These are phyloP conservation scores for Hyposmocoma kahamanoa DNA, from an alignment of 1,140 invertebrate genomes.

Conservation along the genomic window DNA sequence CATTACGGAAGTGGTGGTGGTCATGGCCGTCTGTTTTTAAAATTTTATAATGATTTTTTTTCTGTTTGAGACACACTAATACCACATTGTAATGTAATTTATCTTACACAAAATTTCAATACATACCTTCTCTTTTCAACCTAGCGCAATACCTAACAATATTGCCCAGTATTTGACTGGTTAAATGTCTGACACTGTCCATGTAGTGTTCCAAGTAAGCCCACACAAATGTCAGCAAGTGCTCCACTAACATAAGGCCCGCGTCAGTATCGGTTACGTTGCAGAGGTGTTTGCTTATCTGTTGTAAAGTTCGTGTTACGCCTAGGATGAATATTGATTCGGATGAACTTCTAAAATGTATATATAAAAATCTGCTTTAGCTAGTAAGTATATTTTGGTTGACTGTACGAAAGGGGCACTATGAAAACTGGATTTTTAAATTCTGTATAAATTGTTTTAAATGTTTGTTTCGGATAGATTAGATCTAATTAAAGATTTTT, in stretches of 20 bases:
- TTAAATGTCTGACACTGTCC: constrained; percentile 75
- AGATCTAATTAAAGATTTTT: too few species aligned
- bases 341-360: constrained; percentile 43
- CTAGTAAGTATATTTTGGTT: too few species aligned
- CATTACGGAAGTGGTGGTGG: too few species aligned
- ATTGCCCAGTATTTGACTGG: constrained; percentile 52
- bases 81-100: not conserved
- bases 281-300: constrained; percentile 38
- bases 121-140: constrained; percentile 34
- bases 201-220: constrained; percentile 72
- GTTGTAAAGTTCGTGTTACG: constrained; percentile 41
- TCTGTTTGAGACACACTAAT: not conserved
- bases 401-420: too few species aligned
- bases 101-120: too few species aligned
- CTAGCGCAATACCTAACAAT: constrained; percentile 51
- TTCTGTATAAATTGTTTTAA: too few species aligned
- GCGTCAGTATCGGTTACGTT: constrained; percentile 10
- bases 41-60: too few species aligned
- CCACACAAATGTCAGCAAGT: constrained; percentile 58
- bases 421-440: too few species aligned
- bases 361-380: not conserved
- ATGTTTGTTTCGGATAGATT: too few species aligned
- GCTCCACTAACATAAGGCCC: constrained; percentile 23
- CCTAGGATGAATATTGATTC: constrained; percentile 49
- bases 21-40: too few species aligned